Evolutionary conservation across 2,888 invertebrate genomes (phyloP), one percentile per base, ranked within the genome.

Genomic region (Diaphora mendica): DNA sequence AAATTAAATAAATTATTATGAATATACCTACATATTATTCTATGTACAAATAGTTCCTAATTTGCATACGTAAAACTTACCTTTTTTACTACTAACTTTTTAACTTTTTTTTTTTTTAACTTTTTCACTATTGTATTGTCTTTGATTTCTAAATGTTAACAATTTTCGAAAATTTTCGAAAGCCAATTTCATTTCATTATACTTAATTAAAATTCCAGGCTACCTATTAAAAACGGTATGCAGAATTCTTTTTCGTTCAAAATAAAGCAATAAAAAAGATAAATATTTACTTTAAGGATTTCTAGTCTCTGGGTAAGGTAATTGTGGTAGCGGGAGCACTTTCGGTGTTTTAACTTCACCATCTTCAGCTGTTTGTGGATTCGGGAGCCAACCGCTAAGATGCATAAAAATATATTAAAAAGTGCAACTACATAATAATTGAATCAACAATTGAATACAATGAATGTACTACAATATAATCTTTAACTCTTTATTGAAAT

Each of bases 301-400:
- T 72, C 72, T 72, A n/a, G 72, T 72, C 1, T 68, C 72, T 11
- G 72, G 72, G 26, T 62, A 42, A 33, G 72, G 68, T 11, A 42
- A 67, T 35, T 48, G 71, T 33, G 71, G 71, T 17, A 44, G 26
- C 64, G 70, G 62, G 30, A 62, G 62, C 17, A 17, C 15, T 30
- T 48, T 55, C 51, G 51, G 44, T 42, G n/a, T 2, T 35, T 48
- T 33, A 51, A 42, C 51, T 33, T n/a, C 62, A 42, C 17, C 62
- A 33, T 44, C 62, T 20, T 30, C 44, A 44, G 48, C 33, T 44
- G n/a, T 67, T 48, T 55, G 67, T 55, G n/a, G 26, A 55, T 55
- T 51, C 33, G 59, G 70, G 72, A 26, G 64, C 71, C 51, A 65
- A 67, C 33, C 70, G 68, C 33, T 72, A 64, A 51, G 72, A 68